Conservation (phyloP, 2,797 vertebrate species). For the Euthynnus affinis region DNA sequence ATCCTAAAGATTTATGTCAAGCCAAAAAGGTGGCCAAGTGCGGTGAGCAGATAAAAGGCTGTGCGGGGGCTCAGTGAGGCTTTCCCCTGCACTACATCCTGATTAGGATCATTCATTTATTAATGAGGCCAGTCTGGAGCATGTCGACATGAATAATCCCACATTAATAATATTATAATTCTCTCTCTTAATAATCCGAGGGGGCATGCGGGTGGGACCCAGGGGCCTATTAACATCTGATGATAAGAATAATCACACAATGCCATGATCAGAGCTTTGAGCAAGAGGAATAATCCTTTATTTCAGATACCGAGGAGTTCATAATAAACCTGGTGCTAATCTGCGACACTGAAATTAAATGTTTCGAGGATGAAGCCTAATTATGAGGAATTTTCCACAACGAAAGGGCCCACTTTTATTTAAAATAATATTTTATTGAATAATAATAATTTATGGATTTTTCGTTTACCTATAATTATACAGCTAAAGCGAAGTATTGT, state of each 20-base stretch:
- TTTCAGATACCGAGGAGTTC: background rate
- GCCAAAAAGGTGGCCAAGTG: conserved; percentile 17
- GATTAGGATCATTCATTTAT: conserved; percentile 58
- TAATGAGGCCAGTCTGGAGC: conserved; percentile 56
- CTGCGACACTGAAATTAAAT: background rate
- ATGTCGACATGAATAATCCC: conserved; percentile 59
- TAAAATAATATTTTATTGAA: background rate
- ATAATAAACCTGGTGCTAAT: background rate
- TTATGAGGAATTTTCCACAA: background rate
- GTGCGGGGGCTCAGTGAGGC: background rate
- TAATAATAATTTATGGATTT: no score
- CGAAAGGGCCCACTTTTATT: background rate
- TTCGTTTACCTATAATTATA: background rate
- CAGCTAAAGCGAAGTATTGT: no score
- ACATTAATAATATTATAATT: conserved; percentile 51
- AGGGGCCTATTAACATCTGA: conserved; percentile 38
- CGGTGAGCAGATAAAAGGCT: conserved; percentile 27
- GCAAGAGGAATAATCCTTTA: conserved; percentile 1
- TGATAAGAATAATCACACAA: conserved; percentile 45
- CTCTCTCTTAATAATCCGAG: conserved; percentile 41
- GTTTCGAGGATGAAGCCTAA: background rate
- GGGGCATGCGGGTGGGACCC: background rate
- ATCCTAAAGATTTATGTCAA: conserved; percentile 40
- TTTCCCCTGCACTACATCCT: conserved; percentile 15
- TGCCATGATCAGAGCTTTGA: conserved; percentile 6